Percentiles rank a stretch among this genome's conserved stretches.
These are phyloP conservation scores for Leistus spinibarbis DNA, from an alignment of 2,888 invertebrate genomes.

Conservation along the genomic window DNA sequence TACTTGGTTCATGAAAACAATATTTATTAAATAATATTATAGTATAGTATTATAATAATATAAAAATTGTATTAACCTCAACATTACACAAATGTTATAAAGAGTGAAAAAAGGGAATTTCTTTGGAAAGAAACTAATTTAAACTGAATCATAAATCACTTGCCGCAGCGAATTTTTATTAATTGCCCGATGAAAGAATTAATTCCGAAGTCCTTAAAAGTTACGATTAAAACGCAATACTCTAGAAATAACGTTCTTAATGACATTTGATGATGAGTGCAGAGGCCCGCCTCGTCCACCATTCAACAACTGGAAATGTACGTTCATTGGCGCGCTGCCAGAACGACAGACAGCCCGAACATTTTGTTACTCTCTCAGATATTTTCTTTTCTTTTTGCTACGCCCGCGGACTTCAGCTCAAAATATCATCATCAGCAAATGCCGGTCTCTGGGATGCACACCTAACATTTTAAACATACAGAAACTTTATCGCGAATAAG, in stretches of 20 bases:
- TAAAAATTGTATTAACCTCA: not conserved
- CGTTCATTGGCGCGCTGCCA: constrained; percentile 21
- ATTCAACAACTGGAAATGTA: constrained; percentile 33
- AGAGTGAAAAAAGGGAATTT: not conserved
- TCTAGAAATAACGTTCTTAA: not conserved
- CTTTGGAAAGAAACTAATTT: not conserved
- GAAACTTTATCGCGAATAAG: no score
- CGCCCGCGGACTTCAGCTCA: constrained; percentile 12
- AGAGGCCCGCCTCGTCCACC: not conserved
- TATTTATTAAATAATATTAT: no score
- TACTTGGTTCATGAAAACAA: no score
- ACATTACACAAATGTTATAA: not conserved
- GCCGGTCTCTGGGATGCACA: no score
- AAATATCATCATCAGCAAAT: constrained; percentile 39
- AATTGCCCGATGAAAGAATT: not conserved
- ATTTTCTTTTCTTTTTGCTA: constrained; percentile 26
- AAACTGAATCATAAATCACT: not conserved
- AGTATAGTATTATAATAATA: not conserved
- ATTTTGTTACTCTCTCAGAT: constrained; percentile 34
- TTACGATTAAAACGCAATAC: not conserved
- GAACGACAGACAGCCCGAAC: constrained; percentile 26
- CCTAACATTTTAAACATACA: constrained; percentile 29
- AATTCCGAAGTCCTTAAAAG: not conserved
- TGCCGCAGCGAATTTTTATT: not conserved
- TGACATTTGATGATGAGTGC: not conserved